Evolutionary conservation across 2,797 vertebrate species (phyloP), one percentile per base, ranked within the genome.

Genomic region (Cyclopterus lumpus): DNA sequence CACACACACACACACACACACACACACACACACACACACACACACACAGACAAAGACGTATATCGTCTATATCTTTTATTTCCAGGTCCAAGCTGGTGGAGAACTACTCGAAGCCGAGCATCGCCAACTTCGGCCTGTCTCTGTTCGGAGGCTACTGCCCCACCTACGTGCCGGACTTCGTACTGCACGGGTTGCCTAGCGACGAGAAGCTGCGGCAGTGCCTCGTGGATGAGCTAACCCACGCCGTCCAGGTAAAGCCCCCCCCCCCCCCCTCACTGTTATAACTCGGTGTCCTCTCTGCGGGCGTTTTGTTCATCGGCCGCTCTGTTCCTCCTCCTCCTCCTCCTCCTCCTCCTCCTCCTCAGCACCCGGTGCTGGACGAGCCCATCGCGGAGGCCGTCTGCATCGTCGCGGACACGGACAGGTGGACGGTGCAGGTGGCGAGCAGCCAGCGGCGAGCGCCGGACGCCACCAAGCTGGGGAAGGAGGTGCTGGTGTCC

Each of bases 371-470:
- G 28, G 98, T 99, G 20, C 86, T 99, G 93, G 98, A 99, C 54
- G 98, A 99, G 91, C 98, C 98, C 18, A 98, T 99, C 38, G 98
- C 98, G 3, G 98, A 99, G 93, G 97, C 98, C 3, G 96, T 99
- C 85, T 99, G 98, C 95, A 99, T 99, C 92, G 95, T 99, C 79
- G 98, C 98, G 91, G 98, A 99, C 93, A 96, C 95, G 0, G 98
- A 99, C 90, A 97, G 97, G 77, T 99, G 98, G 98, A 97, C 96
- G 0, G 98, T 99, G 76, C 98, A 99, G 92, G 95, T 99, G 90
- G 97, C 97, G 87, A 99, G 98, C 93, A 99, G 97, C 83, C 98
- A 99, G 94, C 95, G 98, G 57, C 86, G 98, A 77, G 90, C 93
- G 86, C 97, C 96, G 0, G 98, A 99, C 20, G 95, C 94, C 80